These are phyloP conservation scores for Clamator glandarius DNA, from an alignment of 2,797 vertebrate species.

Conservation along the genomic window DNA sequence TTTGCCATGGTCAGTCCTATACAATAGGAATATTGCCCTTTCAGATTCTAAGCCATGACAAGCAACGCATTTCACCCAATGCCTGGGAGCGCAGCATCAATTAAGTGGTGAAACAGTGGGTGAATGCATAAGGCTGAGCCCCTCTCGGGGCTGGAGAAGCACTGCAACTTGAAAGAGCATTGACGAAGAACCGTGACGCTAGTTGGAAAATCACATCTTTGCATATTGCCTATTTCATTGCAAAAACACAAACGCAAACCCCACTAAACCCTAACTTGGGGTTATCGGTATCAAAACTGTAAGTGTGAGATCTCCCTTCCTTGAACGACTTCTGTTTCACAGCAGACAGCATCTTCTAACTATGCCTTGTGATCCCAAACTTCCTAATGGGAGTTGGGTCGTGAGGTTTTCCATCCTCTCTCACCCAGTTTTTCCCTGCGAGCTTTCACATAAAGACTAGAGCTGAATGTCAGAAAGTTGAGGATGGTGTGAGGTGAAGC, in stretches of 20 bases:
- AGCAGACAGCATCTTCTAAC: not conserved
- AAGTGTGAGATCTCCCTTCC: not conserved
- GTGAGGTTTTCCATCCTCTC: not conserved
- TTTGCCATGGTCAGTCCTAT: too few species aligned
- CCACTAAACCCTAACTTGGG: not conserved
- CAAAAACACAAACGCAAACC: not conserved
- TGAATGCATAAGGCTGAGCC: too few species aligned
- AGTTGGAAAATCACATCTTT: accelerated
- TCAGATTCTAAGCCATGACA: too few species aligned
- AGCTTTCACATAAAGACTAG: not conserved
- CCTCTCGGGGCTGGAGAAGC: too few species aligned
- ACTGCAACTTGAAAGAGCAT: not conserved
- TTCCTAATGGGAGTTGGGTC: not conserved
- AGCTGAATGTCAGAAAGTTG: not conserved
- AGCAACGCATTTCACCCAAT: too few species aligned
- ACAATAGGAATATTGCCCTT: too few species aligned
- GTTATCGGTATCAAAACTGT: not conserved
- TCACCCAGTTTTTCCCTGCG: not conserved
- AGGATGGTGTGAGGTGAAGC: not conserved
- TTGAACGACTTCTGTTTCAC: not conserved
- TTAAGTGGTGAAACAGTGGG: too few species aligned
- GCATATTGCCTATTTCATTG: not conserved
- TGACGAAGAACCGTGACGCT: accelerated
- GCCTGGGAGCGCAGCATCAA: too few species aligned
- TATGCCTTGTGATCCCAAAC: not conserved